Base-by-base conservation (phyloP, 2,888 invertebrate genomes). In the Coenonympha arcania region DNA sequence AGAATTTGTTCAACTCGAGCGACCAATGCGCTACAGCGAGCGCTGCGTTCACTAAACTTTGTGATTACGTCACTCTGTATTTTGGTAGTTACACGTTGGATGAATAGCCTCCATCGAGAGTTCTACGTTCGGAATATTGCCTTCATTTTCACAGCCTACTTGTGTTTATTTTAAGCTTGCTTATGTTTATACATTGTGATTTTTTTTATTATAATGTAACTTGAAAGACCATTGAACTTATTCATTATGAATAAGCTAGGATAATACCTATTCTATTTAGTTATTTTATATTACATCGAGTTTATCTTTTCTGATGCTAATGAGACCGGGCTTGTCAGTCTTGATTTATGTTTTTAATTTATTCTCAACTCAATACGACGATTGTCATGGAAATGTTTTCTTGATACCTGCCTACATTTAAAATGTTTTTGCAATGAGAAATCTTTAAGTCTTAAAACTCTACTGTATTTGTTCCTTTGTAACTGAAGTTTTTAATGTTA, bases 1-100 rank as follows among this genome's bases (percentile, higher is more conserved):
- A 59, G 69, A 71, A 69, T 67, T 65, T 64, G 62, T 60, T 65
- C 60, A 61, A 62, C 59, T 61, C 58, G 65, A 66, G 57, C 65
- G 68, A 63, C 65, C 69, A 71, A 69, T 66, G 71, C 69, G 71
- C 73, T 73, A 69, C 69, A 68, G 67, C 62, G 63, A 68, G 67
- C 62, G 63, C 70, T 55, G 70, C 84, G 85, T 83, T 85, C 83
- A 83, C 80, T 83, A 83, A 82, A 84, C 84, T 83, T 77, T 81
- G 68, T 58, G 62, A 73, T 83, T 83, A 77, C 82, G 79, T 83
- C 82, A 83, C 68, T 69, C 62, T 62, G 56, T 77, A 73, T 79
- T 79, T 79, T 71, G 66, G 71, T 69, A 63, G 65, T 45, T 48
- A 54, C 30, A 40, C 34, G 61, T 69, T 66, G 71, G 73, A 78